phyloP scores from a whole-genome alignment of 2,888 invertebrate genomes.

The Parapristionchus giblindavisi region DNA sequence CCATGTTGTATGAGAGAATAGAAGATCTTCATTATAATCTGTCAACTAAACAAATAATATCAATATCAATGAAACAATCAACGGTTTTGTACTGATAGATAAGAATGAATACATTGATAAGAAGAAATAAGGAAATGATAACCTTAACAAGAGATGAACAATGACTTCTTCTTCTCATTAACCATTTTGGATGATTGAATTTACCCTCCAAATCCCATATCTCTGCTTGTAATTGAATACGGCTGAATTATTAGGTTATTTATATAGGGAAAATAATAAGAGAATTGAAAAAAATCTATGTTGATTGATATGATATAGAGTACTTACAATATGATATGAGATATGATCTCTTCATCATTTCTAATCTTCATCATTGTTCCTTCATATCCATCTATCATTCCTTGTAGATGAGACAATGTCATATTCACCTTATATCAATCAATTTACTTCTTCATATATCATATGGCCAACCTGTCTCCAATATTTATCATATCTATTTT shows the following conservation, averaged over 20 bases:
- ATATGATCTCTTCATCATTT: constrained; percentile 12
- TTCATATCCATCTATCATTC: constrained; percentile 35
- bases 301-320: background rate
- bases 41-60: constrained; percentile 73
- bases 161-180: constrained; percentile 70
- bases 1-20: constrained; percentile 84
- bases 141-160: constrained; percentile 77
- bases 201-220: constrained; percentile 77
- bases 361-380: constrained; percentile 7
- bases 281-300: background rate
- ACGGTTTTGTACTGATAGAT: too few relatives aligned
- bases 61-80: constrained; percentile 72
- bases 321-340: constrained; percentile 23
- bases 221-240: constrained; percentile 83
- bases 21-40: constrained; percentile 75
- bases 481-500: background rate
- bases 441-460: background rate
- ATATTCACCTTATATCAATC: constrained; percentile 35
- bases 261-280: background rate
- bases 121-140: too few relatives aligned
- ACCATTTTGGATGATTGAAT: constrained; percentile 59
- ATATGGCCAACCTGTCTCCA: constrained; percentile 4
- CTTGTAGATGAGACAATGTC: constrained; percentile 24
- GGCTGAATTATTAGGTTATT: constrained; percentile 53
- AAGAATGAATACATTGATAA: too few relatives aligned